Percentiles rank a stretch among this genome's conserved stretches.
phyloP scores from a whole-genome alignment of 2,113 vertebrate genomes.

The Rhizomys pruinosus region DNA sequence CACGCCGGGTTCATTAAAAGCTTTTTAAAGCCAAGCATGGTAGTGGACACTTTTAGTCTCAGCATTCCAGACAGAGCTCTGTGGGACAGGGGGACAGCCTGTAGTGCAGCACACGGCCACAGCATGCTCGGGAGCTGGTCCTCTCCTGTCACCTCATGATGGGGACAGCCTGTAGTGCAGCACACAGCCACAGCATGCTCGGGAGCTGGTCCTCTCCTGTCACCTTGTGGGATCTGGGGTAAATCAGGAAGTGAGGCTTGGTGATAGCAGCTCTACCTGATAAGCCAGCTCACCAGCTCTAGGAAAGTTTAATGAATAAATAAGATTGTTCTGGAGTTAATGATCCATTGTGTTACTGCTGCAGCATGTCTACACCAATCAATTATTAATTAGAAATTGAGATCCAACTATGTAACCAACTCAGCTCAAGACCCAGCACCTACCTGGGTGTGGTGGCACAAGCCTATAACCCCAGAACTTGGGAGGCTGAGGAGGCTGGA shows the following conservation, averaged over 20 bases:
- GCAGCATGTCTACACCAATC: not conserved
- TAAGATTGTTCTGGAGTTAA: not conserved
- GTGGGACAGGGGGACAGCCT: no score
- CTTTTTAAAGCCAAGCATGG: no score
- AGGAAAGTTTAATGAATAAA: not conserved
- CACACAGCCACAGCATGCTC: not conserved
- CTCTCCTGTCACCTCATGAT: not conserved
- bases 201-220: not conserved
- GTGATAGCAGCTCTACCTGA: not conserved
- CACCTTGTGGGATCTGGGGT: not conserved
- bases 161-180: not conserved
- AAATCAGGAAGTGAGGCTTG: not conserved
- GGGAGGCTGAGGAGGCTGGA: not conserved
- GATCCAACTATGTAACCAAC: not conserved
- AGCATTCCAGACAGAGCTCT: no score
- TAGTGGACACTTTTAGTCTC: no score
- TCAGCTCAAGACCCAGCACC: not conserved
- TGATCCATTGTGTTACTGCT: not conserved
- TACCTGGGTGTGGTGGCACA: no score
- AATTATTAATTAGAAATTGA: slow-evolving; percentile 44
- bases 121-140: not conserved
- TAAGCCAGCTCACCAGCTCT: not conserved
- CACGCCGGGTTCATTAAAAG: no score
- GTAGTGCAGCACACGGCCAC: not conserved
- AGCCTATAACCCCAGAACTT: not conserved